Evolutionary conservation across 2,888 invertebrate genomes (phyloP).

Genomic region (Oscheius myriophilus): DNA sequence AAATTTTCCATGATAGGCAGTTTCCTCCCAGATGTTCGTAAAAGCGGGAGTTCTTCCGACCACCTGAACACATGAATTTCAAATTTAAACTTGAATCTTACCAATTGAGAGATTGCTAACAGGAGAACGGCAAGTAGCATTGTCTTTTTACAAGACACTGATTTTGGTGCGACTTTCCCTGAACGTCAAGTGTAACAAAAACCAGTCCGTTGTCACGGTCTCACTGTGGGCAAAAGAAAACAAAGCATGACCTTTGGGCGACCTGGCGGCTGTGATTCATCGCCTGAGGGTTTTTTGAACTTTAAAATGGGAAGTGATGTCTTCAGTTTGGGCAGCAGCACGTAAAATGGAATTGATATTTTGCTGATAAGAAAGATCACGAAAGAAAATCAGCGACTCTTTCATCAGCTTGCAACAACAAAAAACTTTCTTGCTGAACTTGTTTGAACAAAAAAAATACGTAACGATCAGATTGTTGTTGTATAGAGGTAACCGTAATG

Average conservation of each 20-base stretch:
- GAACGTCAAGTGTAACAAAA: conserved; percentile 27
- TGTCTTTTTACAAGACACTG: conserved; percentile 4
- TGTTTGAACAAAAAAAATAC: too few species aligned
- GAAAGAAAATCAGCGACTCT: too few species aligned
- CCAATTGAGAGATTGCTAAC: background rate
- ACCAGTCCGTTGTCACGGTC: conserved; percentile 25
- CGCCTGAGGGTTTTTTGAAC: too few species aligned
- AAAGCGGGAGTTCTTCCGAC: background rate
- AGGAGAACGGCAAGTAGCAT: background rate
- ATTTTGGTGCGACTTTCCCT: conserved; percentile 12
- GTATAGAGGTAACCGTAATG: too few species aligned
- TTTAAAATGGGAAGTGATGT: too few species aligned
- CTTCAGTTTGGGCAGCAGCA: too few species aligned
- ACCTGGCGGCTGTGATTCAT: too few species aligned
- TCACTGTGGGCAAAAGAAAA: conserved; percentile 28
- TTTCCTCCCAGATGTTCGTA: conserved; percentile 15
- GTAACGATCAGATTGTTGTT: too few species aligned
- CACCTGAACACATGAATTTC: background rate
- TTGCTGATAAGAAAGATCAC: too few species aligned
- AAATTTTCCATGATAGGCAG: conserved; percentile 23
- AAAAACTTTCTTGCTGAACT: background rate
- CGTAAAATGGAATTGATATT: too few species aligned
- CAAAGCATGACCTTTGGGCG: conserved; percentile 26
- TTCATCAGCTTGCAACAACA: background rate
- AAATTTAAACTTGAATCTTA: background rate